Evolutionary conservation across 2,888 invertebrate species (phyloP), one percentile per base, ranked within the genome.

Genomic region (Brachycybe producta): DNA sequence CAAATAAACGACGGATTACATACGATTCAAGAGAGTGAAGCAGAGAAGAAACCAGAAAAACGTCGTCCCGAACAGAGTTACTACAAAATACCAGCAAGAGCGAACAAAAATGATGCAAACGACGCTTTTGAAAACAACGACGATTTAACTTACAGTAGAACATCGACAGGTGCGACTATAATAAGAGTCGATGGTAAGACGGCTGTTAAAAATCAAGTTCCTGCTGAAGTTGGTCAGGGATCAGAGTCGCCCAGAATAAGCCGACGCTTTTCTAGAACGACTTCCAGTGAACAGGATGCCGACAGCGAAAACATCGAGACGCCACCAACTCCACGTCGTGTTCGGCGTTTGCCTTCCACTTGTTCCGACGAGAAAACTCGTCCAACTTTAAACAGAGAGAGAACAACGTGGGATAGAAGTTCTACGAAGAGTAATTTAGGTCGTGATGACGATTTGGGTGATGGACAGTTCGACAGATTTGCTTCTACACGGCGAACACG

Each of bases 261-360:
- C n/a, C 35, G 46, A 5, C 32, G 46, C 3, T 43, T 30, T 27
- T 23, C 23, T 24, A 21, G 46, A 15, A 46, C 46, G 4, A 21
- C 46, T 1, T 35, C 46, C 36, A 46, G 46, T 17, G 44, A 50
- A 15, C 41, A 47, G 5, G 53, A 51, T 28, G 51, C 49, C 35
- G 88, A 88, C 65, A 84, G 86, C 2, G 88, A 88, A 59, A 88
- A 88, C 60, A 83, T 88, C 28, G 87, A 88, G 71, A 88, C 88
- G 2, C 87, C 88, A 19, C 87, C 88, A 4, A 83, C 80, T 0
- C 80, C 80, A 17, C 73, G 87, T 50, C 77, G 81, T 58, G 67
- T 49, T 15, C 42, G 40, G 1, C 36, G 49, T 13, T 15, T 17
- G n/a, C 49, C 49, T 1, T 21, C 41, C 42, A 11, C 11, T 3